Evolutionary conservation across 2,888 invertebrate genomes (phyloP), one percentile per base, ranked within the genome.

Genomic region (Timema cristinae): DNA sequence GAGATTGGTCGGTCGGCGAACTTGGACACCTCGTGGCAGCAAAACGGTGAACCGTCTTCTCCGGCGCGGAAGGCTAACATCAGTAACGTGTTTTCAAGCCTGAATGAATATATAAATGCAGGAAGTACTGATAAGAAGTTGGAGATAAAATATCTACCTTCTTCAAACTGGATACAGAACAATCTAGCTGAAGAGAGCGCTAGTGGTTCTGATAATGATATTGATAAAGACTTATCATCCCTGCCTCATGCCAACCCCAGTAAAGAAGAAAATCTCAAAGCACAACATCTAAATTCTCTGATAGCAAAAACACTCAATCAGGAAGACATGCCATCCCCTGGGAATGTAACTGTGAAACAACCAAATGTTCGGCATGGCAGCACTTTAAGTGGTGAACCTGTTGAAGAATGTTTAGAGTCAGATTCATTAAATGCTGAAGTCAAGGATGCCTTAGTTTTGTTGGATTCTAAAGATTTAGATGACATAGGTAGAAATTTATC

Each of bases 31-130:
- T 32, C 32, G 32, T 70, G 70, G 70, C 66, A 70, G 54, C 70
- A 66, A 10, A 66, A 66, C 48, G 66, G 63, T 13, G 32, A 52
- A 15, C n/a, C 56, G 47, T 59, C 79, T 6, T 48, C 80, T 78
- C 75, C 32, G 32, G 32, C 32, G 32, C 81, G 78, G 54, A 84
- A 84, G 76, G 84, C 85, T 51, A 85, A 83, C 70, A 88, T 89
- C 69, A 87, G 87, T 71, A 88, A 88, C 77, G 88, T 89, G 50
- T 89, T 88, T 76, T 86, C 85, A 77, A 89, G 88, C 78, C 81
- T 89, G 69, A 87, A 88, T 74, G 89, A 89, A 71, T 89, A 88
- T 78, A 81, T 86, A 71, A 86, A 84, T 77, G 83, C 85, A n/a
- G 73, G 71, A 11, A 71, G 50, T n/a, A 52, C 16, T 11, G 66